phyloP scores from a whole-genome alignment of 2,113 vertebrate genomes.

The Ancistrus triradiatus region DNA sequence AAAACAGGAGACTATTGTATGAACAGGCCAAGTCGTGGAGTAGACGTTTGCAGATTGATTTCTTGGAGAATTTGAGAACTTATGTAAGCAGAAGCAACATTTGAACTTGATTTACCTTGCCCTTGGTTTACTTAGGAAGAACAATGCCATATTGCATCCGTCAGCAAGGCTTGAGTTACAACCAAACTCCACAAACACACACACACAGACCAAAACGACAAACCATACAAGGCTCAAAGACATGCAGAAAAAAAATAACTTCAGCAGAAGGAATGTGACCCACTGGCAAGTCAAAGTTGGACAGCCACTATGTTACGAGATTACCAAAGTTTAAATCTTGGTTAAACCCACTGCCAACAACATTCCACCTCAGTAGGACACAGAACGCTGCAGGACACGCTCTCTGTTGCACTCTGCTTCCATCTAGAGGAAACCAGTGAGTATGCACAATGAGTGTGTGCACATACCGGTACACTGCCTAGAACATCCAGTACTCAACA shows the following conservation, averaged over 20 bases:
- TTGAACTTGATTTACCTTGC: slow-evolving; percentile 40
- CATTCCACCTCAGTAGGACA: slow-evolving; percentile 48
- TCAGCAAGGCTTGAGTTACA: slow-evolving; percentile 38
- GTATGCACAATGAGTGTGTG: background rate
- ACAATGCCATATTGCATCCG: slow-evolving; percentile 40
- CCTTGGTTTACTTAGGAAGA: slow-evolving; percentile 40
- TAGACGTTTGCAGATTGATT: slow-evolving; percentile 31
- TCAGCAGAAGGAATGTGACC: slow-evolving; percentile 42
- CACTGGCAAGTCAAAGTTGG: slow-evolving; percentile 42
- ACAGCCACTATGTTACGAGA: slow-evolving; percentile 48
- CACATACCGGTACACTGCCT: background rate
- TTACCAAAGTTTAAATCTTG: slow-evolving; percentile 51
- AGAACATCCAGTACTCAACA: slow-evolving; percentile 3
- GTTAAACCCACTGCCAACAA: slow-evolving; percentile 47
- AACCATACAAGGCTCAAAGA: slow-evolving; percentile 43
- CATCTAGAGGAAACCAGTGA: slow-evolving; percentile 24
- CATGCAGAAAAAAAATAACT: slow-evolving; percentile 43
- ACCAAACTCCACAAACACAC: slow-evolving; percentile 36
- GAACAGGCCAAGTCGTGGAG: background rate
- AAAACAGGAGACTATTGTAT: background rate
- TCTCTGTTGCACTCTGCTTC: slow-evolving; percentile 36
- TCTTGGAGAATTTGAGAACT: slow-evolving; percentile 22
- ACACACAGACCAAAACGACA: slow-evolving; percentile 21
- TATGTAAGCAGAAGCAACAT: slow-evolving; percentile 33
- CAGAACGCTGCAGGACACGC: slow-evolving; percentile 1